phyloP scores from a whole-genome alignment of 2,888 invertebrate species.

The Brachycybe producta region DNA sequence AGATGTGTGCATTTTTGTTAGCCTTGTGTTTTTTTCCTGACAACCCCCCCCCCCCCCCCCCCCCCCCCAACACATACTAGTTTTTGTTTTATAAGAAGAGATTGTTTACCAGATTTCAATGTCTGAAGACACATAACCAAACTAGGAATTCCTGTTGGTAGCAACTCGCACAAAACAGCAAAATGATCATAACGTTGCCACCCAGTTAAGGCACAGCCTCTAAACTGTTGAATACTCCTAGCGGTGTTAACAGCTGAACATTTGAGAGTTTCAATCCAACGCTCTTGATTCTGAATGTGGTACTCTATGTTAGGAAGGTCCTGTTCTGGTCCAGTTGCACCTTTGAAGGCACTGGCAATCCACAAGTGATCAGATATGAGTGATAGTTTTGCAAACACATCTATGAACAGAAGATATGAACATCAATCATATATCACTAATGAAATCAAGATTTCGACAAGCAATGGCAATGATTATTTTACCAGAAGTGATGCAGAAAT shows the following conservation, averaged over 20 bases:
- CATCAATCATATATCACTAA: neutral
- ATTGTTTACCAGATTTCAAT: no score
- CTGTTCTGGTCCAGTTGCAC: conserved; percentile 37
- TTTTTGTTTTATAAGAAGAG: no score
- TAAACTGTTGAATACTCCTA: no score
- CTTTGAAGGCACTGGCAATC: conserved; percentile 38
- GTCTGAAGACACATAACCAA: no score
- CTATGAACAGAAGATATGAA: neutral
- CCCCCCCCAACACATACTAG: no score
- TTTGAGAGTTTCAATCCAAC: conserved; percentile 37
- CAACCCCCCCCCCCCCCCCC: no score
- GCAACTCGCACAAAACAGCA: conserved; percentile 52
- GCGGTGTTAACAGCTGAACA: no score
- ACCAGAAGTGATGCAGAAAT: conserved; percentile 21
- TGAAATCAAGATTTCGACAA: neutral
- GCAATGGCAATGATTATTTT: neutral
- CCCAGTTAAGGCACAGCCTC: conserved; percentile 54
- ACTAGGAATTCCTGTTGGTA: no score
- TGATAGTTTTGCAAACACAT: neutral
- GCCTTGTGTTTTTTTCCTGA: no score
- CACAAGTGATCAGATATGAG: conserved; percentile 33
- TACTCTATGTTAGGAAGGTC: conserved; percentile 35
- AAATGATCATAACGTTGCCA: conserved; percentile 59
- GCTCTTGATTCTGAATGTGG: conserved; percentile 37
- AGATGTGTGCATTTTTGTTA: no score